These are phyloP conservation scores for Allobates femoralis DNA, from an alignment of 2,797 vertebrate genomes.

Conservation along the genomic window DNA sequence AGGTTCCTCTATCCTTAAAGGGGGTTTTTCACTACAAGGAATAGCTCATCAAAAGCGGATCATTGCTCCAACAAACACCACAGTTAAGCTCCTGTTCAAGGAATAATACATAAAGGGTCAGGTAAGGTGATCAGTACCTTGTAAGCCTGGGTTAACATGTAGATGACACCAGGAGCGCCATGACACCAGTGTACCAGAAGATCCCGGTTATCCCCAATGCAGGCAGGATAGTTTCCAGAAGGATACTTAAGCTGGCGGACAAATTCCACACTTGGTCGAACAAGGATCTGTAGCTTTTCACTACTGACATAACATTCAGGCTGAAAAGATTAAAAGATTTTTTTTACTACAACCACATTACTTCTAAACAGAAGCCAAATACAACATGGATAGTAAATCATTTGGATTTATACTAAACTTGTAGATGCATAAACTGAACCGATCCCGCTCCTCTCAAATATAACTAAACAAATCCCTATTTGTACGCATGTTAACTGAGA, in stretches of 20 bases:
- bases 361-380: not conserved
- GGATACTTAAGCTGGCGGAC: slow-evolving; percentile 88
- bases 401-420: not conserved
- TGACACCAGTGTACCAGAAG: slow-evolving; percentile 97
- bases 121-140: slow-evolving; percentile 75
- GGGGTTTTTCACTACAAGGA: too few relatives aligned
- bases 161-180: slow-evolving; percentile 90
- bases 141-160: slow-evolving; percentile 95
- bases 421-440: not conserved
- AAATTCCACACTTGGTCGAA: slow-evolving; percentile 92
- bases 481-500: too few relatives aligned
- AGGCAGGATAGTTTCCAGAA: slow-evolving; percentile 91
- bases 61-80: too few relatives aligned
- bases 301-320: slow-evolving; percentile 65
- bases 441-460: not conserved
- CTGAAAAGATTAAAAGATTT: not conserved
- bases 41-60: too few relatives aligned
- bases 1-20: too few relatives aligned
- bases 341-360: not conserved
- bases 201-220: slow-evolving; percentile 86
- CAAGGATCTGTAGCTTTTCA: slow-evolving; percentile 78
- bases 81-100: too few relatives aligned
- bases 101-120: not conserved
- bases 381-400: not conserved
- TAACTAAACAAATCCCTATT: too few relatives aligned